Base-by-base conservation (phyloP, 1,140 invertebrate genomes). In the Elymnias hypermnestra region DNA sequence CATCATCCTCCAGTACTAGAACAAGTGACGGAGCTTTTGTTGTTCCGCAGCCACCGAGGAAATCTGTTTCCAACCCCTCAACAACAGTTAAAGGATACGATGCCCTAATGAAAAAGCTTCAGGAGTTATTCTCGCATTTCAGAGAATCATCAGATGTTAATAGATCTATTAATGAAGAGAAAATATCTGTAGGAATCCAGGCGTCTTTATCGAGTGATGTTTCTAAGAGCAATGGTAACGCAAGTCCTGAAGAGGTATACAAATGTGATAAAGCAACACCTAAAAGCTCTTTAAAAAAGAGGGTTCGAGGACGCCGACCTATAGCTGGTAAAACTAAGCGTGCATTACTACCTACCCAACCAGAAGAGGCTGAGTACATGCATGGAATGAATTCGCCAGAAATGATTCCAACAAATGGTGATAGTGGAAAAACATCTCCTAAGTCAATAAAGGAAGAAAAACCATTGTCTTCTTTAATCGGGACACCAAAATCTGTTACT, bases 351-450 rank as follows among this genome's bases (percentile, higher is more conserved):
- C 82, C 86, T 0, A 78, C 81, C 3, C 85, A 84, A 38, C 63
- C 54, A 0, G 86, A 87, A 48, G 76, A 83, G 12, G 62, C 71
- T 0, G 81, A 86, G 35, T 73, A 71, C 12, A 70, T 74, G 53
- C 75, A 84, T 18, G 75, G 71, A 0, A 83, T 84, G 53, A 78
- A 85, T 56, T 87, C 86, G n/a, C 86, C 84, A n/a, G 84, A 86
- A 69, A 84, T 84, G 73, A 60, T 86, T 17, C 71, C 78, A 12
- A 78, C 70, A 0, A 85, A 87, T 37, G 73, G 75, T 0, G 77
- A 84, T 15, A 72, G 42, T 39, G 71, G 60, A 2, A 75, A 77
- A 18, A 53, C 62, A 0, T 75, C 72, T 0, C 62, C 63, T 10
- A 43, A 62, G 1, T 76, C 75, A 44, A 72, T 71, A 0, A 83